Percentiles rank a stretch among this genome's conserved stretches.
Conservation (phyloP, 1,140 invertebrate genomes). For the Asbolus verrucosus region DNA sequence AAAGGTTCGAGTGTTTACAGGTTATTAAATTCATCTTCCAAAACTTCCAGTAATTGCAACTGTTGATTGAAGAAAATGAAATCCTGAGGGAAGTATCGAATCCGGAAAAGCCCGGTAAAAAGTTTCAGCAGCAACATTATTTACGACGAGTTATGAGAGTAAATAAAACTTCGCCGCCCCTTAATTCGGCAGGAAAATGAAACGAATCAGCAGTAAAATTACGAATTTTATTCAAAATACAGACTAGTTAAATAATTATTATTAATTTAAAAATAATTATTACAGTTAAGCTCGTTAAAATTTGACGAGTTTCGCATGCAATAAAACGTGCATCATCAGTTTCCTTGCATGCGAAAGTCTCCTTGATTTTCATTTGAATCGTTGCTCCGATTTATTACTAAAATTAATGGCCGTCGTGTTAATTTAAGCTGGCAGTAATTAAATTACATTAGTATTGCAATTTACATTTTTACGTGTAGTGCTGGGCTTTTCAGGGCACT, state of each 20-base stretch:
- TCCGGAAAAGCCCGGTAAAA: too few species aligned
- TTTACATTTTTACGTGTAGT: too few species aligned
- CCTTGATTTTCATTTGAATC: constrained; percentile 11
- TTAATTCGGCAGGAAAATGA: background rate
- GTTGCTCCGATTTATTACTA: constrained; percentile 26
- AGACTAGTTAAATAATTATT: constrained; percentile 49
- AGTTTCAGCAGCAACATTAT: background rate
- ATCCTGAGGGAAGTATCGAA: too few species aligned
- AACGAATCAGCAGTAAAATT: constrained; percentile 25
- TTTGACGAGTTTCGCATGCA: background rate
- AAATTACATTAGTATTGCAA: constrained; percentile 29
- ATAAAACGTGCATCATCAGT: background rate
- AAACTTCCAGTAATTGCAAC: too few species aligned
- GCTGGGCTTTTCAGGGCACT: background rate
- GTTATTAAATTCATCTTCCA: too few species aligned
- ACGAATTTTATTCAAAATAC: constrained; percentile 43
- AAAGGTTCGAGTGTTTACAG: too few species aligned
- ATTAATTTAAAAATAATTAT: constrained; percentile 40
- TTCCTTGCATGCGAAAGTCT: constrained; percentile 1
- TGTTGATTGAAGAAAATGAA: too few species aligned
- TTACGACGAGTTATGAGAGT: background rate
- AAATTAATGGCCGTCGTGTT: constrained; percentile 44
- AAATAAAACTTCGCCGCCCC: too few species aligned
- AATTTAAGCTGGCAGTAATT: constrained; percentile 42
- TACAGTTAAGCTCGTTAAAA: constrained; percentile 42